phyloP scores from a whole-genome alignment of 2,888 invertebrate genomes.

The Amblyjoppa fuscipennis region DNA sequence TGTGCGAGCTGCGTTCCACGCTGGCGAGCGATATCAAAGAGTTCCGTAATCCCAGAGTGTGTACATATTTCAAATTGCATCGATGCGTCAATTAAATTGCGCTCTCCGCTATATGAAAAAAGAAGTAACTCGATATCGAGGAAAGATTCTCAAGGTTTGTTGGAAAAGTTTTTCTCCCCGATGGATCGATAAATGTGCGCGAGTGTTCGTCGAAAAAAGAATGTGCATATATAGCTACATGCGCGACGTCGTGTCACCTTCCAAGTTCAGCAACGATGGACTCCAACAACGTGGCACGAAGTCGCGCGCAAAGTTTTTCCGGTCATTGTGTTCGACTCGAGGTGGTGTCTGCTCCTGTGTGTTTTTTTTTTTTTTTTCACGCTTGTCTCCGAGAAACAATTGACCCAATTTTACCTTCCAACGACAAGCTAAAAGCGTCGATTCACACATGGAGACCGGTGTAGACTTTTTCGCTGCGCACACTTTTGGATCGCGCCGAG shows the following conservation, averaged over 20 bases:
- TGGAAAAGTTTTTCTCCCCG: slow-evolving; percentile 4
- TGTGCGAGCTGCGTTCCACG: slow-evolving; percentile 38
- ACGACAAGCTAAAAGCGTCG: background rate
- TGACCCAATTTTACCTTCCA: slow-evolving; percentile 16
- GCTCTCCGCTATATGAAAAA: background rate
- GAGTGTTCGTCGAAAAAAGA: background rate
- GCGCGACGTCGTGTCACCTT: slow-evolving; percentile 2
- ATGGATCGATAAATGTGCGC: background rate
- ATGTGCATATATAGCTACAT: background rate
- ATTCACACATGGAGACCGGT: background rate
- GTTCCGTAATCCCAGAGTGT: slow-evolving; percentile 12
- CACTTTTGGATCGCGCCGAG: background rate
- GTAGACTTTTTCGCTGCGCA: background rate
- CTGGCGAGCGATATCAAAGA: slow-evolving; percentile 3
- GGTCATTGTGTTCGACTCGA: background rate
- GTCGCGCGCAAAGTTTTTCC: slow-evolving; percentile 19
- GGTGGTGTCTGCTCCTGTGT: background rate
- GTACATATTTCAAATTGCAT: background rate
- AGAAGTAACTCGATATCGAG: background rate
- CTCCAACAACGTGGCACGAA: background rate
- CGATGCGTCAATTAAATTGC: background rate
- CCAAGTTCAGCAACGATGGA: background rate
- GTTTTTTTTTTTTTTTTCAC: background rate
- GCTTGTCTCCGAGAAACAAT: slow-evolving; percentile 31
- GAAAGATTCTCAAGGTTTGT: slow-evolving; percentile 2